Conservation (phyloP, 2,113 vertebrate species). For the Neotoma lepida region DNA sequence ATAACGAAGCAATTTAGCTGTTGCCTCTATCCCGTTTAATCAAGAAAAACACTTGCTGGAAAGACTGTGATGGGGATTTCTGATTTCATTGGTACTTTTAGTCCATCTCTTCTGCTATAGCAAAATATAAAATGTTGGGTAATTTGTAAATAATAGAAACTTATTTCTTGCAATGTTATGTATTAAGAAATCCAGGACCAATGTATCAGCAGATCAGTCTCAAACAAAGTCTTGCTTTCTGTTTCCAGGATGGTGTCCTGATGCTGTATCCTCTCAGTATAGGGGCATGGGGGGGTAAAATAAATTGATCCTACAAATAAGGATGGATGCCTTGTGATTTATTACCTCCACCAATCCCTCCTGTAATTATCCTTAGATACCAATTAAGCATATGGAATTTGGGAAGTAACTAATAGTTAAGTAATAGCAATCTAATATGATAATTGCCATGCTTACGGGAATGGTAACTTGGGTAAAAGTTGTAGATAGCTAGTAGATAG, state of each 20-base stretch:
- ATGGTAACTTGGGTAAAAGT: neutral
- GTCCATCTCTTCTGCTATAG: neutral
- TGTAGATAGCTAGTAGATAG: neutral
- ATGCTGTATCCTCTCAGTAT: neutral
- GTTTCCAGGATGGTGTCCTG: neutral
- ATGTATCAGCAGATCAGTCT: rapidly evolving
- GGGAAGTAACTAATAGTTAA: neutral
- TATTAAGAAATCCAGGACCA: neutral
- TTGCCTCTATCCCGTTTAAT: neutral
- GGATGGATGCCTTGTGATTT: neutral
- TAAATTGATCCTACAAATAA: neutral
- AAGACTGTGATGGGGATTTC: neutral
- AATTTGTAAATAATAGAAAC: neutral
- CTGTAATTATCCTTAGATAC: neutral
- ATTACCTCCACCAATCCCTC: neutral
- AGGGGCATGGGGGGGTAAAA: neutral
- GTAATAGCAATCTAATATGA: neutral
- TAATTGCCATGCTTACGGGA: neutral
- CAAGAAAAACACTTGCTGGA: neutral
- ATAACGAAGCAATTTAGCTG: neutral
- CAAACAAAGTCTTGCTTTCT: neutral
- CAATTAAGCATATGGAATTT: neutral
- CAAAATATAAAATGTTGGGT: neutral
- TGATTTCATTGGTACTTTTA: neutral
- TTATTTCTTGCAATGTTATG: neutral